Conservation (phyloP, 2,113 vertebrate genomes). For the Malurus alboscapulatus region DNA sequence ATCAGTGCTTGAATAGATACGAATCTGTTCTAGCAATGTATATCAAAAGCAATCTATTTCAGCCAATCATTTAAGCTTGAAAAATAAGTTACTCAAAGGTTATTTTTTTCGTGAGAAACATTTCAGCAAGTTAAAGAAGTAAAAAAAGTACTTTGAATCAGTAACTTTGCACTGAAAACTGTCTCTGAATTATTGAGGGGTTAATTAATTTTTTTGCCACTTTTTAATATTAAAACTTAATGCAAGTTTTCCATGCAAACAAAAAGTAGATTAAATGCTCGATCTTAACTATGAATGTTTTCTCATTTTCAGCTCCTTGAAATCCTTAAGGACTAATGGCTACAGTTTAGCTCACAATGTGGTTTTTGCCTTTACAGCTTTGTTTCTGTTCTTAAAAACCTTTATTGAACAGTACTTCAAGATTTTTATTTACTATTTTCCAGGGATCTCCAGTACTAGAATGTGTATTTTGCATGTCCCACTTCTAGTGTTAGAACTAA, state of each 20-base stretch:
- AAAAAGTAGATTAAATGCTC: background rate
- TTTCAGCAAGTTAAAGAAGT: background rate
- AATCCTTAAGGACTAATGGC: background rate
- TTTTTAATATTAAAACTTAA: background rate
- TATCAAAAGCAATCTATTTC: background rate
- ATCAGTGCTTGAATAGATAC: background rate
- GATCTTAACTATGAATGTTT: background rate
- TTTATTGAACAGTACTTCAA: background rate
- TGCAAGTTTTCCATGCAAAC: background rate
- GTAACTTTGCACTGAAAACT: background rate
- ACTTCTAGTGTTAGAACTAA: background rate
- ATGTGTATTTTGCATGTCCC: constrained; percentile 2
- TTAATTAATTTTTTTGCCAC: background rate
- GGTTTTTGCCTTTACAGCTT: background rate
- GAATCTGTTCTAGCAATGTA: rapidly evolving
- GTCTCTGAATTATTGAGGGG: background rate
- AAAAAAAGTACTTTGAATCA: background rate
- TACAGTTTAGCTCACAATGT: background rate
- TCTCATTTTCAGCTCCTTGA: constrained; percentile 15
- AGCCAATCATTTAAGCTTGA: background rate
- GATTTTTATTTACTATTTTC: background rate
- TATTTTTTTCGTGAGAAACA: background rate
- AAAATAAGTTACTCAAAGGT: background rate
- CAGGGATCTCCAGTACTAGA: background rate
- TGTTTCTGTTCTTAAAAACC: background rate